Evolutionary conservation across 2,888 invertebrate species (phyloP), one percentile per base, ranked within the genome.

Genomic region (Creontiades dilutus): DNA sequence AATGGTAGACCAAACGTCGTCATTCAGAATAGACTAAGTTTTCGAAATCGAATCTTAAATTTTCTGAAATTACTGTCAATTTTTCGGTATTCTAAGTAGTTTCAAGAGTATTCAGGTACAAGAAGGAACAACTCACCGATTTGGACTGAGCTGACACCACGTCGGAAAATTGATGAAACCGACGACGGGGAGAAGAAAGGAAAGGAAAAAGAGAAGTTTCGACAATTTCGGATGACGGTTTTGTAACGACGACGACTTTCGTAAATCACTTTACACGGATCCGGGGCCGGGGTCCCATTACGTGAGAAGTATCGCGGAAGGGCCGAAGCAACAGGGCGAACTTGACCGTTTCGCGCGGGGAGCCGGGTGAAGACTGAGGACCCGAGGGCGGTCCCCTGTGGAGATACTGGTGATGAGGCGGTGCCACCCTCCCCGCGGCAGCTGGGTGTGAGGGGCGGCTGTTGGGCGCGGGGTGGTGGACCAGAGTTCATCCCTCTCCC

Each of bases 311-410:
- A n/a, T 9, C 61, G 68, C 68, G 23, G 68, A 23, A n/a, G 68
- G n/a, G 68, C n/a, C 19, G 19, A 13, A 23, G 68, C 23, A 68
- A 68, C 23, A 68, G 68, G 23, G 27, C 12, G 9, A 23, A 12
- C 23, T 37, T 37, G 68, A 68, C 68, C 68, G 68, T 68, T n/a
- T 1, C 2, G 23, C 68, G 68, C 68, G 68, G 68, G 19, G 23
- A 68, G 68, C 68, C 68, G 68, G 13, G 68, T 68, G 68, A 27
- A 68, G 68, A 68, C 68, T 68, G 68, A 7, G 19, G 23, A 23
- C 5, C 68, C 19, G 68, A 68, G 68, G 68, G 68, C 68, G 68
- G 61, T 19, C 68, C 68, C 68, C 68, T 12, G 68, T 68, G 68
- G 68, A 11, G 27, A 27, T 68, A 19, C 68, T 27, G 68, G 23